Conservation (phyloP, 2,113 vertebrate genomes). For the Platanista minor region DNA sequence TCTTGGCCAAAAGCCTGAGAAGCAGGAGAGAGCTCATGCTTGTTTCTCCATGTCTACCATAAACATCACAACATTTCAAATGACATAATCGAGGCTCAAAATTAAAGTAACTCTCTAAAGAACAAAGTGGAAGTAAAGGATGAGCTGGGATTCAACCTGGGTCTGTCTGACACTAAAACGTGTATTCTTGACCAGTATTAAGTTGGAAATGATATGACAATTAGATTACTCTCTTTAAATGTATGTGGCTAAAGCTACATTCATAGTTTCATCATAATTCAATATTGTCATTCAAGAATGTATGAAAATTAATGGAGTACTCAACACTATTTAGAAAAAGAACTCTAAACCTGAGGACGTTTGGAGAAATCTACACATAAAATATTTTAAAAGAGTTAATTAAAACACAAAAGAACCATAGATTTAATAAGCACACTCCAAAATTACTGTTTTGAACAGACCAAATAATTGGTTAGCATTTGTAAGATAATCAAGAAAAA, state of each 20-base stretch:
- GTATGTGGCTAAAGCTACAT: background rate
- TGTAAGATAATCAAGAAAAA: background rate
- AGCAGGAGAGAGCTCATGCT: background rate
- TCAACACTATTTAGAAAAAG: background rate
- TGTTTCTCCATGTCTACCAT: background rate
- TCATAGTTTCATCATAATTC: background rate
- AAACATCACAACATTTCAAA: background rate
- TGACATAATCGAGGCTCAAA: background rate
- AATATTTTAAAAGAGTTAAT: background rate
- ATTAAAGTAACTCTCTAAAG: background rate
- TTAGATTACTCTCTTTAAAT: background rate
- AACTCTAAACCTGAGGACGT: background rate
- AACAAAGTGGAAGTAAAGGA: background rate
- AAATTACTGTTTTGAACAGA: background rate
- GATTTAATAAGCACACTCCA: background rate
- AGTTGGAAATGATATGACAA: background rate
- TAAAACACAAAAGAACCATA: background rate
- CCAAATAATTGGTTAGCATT: background rate
- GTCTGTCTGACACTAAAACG: background rate
- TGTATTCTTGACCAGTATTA: background rate
- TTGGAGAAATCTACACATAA: background rate
- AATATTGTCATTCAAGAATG: background rate
- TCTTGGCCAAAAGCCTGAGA: background rate
- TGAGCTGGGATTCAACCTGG: background rate
- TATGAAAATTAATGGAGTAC: background rate